These are phyloP conservation scores for Hexactinellida sp. DNA, from an alignment of 37 sponge, comb jelly and placozoan genomes.

Conservation along the genomic window DNA sequence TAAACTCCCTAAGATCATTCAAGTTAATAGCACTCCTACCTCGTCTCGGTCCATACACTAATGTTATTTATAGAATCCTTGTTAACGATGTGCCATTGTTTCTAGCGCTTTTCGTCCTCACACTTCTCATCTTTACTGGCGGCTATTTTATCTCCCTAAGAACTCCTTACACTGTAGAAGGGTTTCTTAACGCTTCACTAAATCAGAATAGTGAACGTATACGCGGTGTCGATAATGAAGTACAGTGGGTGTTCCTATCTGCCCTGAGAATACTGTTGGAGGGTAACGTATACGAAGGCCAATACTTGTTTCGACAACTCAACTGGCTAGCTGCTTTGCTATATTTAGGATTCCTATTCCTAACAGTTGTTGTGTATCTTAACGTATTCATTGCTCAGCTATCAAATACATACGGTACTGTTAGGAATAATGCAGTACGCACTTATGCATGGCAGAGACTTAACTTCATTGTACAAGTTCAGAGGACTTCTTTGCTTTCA, in stretches of 20 bases:
- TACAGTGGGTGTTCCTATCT: neutral
- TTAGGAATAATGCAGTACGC: neutral
- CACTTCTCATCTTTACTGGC: neutral
- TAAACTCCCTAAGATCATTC: neutral
- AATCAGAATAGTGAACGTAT: neutral
- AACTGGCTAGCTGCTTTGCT: neutral
- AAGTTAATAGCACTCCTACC: neutral
- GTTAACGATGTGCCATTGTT: neutral
- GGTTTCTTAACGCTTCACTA: neutral
- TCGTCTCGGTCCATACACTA: neutral
- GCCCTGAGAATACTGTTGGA: neutral
- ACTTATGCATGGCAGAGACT: neutral
- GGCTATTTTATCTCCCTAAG: neutral
- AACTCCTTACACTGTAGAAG: neutral
- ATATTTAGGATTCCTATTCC: neutral
- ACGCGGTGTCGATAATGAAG: neutral
- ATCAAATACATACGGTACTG: neutral
- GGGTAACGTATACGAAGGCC: neutral
- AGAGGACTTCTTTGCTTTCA: neutral
- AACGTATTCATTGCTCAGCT: constrained; percentile 1
- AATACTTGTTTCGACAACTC: neutral
- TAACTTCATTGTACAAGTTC: neutral
- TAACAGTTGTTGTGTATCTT: neutral
- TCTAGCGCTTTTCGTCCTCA: neutral
- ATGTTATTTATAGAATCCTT: neutral